Conservation (phyloP, 2,113 vertebrate genomes). For the Rhea pennata region DNA sequence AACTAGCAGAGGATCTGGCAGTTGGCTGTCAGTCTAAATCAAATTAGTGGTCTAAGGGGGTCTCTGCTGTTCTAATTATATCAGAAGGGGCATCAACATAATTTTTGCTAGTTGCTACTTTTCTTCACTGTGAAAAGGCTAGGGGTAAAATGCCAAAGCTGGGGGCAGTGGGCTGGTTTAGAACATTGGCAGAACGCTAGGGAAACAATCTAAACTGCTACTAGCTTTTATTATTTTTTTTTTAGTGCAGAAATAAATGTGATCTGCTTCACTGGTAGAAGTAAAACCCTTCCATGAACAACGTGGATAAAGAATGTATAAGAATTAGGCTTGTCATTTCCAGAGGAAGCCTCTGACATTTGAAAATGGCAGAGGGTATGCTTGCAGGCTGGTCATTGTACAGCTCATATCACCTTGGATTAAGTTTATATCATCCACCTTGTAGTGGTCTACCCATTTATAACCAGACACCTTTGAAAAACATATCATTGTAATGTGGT, state of each 20-base stretch:
- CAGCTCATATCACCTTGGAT: neutral
- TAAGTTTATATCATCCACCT: neutral
- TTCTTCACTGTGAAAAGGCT: neutral
- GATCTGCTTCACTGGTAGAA: neutral
- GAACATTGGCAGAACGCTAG: neutral
- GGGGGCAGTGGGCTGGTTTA: neutral
- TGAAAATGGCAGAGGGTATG: neutral
- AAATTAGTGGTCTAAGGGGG: neutral
- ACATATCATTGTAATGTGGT: neutral
- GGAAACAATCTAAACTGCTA: neutral
- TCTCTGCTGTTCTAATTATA: neutral
- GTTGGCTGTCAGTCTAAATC: neutral
- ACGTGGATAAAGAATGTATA: neutral
- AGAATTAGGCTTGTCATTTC: neutral
- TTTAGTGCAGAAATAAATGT: neutral
- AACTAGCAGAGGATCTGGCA: neutral
- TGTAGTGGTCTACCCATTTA: neutral
- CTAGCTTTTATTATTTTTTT: neutral
- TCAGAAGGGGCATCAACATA: neutral
- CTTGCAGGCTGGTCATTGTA: neutral
- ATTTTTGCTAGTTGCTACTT: neutral
- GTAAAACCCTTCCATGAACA: neutral
- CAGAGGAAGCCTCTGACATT: neutral
- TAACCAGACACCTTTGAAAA: neutral
- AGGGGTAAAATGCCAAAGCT: neutral